Percentiles rank a stretch among this genome's conserved stretches.
These are phyloP conservation scores for Montipora sp. DNA, from an alignment of 64 coral and sea anemone species.

Conservation along the genomic window DNA sequence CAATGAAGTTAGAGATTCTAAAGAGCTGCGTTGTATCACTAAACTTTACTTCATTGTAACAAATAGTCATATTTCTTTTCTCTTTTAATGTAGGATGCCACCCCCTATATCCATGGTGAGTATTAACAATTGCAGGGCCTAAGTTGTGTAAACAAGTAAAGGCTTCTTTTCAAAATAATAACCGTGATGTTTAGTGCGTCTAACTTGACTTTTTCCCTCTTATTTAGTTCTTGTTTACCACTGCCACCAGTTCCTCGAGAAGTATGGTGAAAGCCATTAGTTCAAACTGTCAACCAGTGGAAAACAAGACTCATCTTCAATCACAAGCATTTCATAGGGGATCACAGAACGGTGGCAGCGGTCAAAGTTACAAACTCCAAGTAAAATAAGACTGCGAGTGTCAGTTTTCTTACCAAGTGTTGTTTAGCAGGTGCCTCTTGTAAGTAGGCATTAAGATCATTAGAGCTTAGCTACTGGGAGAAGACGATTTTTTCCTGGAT, in stretches of 20 bases:
- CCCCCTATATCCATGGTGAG: constrained; percentile 52
- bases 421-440: too few species aligned
- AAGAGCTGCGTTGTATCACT: too few species aligned
- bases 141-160: background rate
- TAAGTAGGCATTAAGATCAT: too few species aligned
- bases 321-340: constrained; percentile 37
- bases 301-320: constrained; percentile 53
- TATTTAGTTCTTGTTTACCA: constrained; percentile 47
- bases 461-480: too few species aligned
- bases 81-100: constrained; percentile 15
- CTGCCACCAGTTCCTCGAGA: constrained; percentile 46
- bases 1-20: too few species aligned
- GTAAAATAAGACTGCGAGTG: background rate
- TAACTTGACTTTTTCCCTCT: background rate
- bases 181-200: too few species aligned
- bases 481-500: too few species aligned
- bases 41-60: too few species aligned
- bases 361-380: constrained; percentile 25
- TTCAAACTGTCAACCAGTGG: constrained; percentile 47
- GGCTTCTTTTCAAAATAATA: too few species aligned
- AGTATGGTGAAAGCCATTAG: constrained; percentile 30
- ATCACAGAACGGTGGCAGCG: constrained; percentile 39
- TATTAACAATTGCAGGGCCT: background rate
- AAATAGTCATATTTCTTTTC: too few species aligned
- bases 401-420: too few species aligned